Evolutionary conservation across 1,140 invertebrate genomes (phyloP).

Genomic region (Euura saliciscinereae): DNA sequence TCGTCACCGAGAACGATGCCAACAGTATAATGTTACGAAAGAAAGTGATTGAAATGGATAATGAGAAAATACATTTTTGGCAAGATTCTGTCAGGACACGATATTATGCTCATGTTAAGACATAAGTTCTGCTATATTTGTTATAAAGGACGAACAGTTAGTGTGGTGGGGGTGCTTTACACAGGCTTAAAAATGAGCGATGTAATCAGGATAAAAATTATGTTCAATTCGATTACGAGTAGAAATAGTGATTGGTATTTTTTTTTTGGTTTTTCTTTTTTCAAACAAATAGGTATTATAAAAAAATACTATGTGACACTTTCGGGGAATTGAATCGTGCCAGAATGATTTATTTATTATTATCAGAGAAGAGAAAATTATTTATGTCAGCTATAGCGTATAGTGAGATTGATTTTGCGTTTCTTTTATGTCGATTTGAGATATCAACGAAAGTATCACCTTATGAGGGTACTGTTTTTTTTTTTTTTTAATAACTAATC

Average conservation of each 20-base stretch:
- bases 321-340: not conserved
- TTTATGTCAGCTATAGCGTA: no score
- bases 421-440: slow-evolving; percentile 20
- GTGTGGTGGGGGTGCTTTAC: slow-evolving; percentile 24
- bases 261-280: not conserved
- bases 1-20: no score
- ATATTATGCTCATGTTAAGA: slow-evolving; percentile 25
- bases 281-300: slow-evolving; percentile 8
- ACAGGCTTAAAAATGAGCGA: slow-evolving; percentile 6
- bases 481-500: slow-evolving; percentile 21
- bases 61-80: not conserved
- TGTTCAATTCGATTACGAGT: not conserved
- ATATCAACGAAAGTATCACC: slow-evolving; percentile 13
- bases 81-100: not conserved
- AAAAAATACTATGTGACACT: slow-evolving; percentile 7
- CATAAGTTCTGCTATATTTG: slow-evolving; percentile 51
- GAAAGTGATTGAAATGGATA: no score
- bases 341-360: not conserved
- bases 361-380: no score
- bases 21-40: no score
- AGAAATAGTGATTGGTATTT: slow-evolving; percentile 11
- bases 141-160: slow-evolving; percentile 53
- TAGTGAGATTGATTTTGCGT: not conserved
- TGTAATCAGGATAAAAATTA: slow-evolving; percentile 11
- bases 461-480: not conserved